These are phyloP conservation scores for Gryllus longicercus DNA, from an alignment of 2,888 invertebrate species.

Conservation along the genomic window DNA sequence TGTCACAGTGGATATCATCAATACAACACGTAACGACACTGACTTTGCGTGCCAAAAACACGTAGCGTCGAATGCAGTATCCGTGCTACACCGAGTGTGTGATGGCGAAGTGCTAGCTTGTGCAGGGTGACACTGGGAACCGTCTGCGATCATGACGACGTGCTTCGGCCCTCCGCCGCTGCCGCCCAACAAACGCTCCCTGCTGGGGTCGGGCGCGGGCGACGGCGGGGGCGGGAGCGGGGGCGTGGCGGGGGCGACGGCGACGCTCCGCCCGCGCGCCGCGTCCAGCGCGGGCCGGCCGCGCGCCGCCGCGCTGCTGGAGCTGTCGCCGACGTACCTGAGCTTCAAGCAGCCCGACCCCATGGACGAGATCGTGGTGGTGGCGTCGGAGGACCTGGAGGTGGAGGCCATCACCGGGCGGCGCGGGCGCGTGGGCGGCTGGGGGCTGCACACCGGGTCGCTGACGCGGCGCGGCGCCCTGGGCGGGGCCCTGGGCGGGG, in stretches of 20 bases:
- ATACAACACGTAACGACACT: neutral
- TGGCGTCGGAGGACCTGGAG: constrained; percentile 43
- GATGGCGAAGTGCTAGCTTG: too few relatives aligned
- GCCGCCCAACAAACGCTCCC: constrained; percentile 52
- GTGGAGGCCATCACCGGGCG: constrained; percentile 47
- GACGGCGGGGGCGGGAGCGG: constrained; percentile 39
- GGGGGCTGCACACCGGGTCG: neutral
- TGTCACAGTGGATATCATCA: too few relatives aligned
- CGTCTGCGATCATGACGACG: constrained; percentile 49
- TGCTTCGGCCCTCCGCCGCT: constrained; percentile 58
- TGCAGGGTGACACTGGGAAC: too few relatives aligned
- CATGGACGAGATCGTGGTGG: constrained; percentile 46
- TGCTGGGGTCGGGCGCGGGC: constrained; percentile 40
- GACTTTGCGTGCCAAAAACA: neutral
- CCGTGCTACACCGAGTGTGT: too few relatives aligned
- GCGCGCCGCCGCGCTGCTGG: neutral
- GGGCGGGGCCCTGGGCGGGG: constrained; percentile 46
- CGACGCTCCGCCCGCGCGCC: constrained; percentile 20
- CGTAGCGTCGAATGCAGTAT: too few relatives aligned
- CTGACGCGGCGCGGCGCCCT: constrained; percentile 44
- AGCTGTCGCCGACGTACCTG: constrained; percentile 54
- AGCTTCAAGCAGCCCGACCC: constrained; percentile 57
- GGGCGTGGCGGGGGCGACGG: neutral
- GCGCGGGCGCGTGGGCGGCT: constrained; percentile 39
- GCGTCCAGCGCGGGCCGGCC: constrained; percentile 21